phyloP scores from a whole-genome alignment of 1,140 invertebrate species.

The Anastrepha obliqua region DNA sequence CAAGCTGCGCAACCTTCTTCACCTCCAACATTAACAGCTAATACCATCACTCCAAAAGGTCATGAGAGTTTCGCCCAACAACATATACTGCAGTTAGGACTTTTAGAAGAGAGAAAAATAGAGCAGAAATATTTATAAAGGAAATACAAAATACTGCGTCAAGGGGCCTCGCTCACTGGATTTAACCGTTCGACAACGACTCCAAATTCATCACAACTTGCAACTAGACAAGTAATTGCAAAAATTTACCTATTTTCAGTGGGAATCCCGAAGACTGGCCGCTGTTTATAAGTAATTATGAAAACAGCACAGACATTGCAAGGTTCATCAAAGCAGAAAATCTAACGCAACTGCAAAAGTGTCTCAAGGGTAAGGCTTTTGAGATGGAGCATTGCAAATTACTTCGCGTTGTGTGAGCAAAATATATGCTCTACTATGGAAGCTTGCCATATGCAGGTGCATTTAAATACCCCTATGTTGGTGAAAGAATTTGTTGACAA shows the following conservation, averaged over 20 bases:
- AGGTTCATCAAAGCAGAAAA: conserved; percentile 28
- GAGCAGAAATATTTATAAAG: no score
- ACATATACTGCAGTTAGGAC: no score
- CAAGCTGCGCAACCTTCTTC: no score
- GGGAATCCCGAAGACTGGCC: conserved; percentile 45
- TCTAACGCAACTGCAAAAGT: conserved; percentile 5
- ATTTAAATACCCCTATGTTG: conserved; percentile 40
- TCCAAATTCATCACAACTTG: no score
- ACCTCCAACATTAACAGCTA: no score
- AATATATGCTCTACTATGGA: conserved; percentile 27
- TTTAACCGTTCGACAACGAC: no score
- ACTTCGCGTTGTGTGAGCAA: not conserved
- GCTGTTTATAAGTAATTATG: conserved; percentile 38
- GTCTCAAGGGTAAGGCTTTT: conserved; percentile 40
- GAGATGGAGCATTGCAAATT: conserved; percentile 24
- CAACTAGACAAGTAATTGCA: no score
- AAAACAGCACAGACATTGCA: conserved; percentile 22
- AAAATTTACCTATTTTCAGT: no score
- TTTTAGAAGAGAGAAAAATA: no score
- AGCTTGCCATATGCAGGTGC: not conserved
- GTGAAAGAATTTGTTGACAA: conserved; percentile 39
- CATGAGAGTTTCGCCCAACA: no score
- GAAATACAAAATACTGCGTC: no score
- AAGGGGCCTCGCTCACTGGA: not conserved
- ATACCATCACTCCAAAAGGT: no score